These are phyloP conservation scores for Drosophila funebris DNA, from an alignment of 1,140 invertebrate genomes.

Conservation along the genomic window DNA sequence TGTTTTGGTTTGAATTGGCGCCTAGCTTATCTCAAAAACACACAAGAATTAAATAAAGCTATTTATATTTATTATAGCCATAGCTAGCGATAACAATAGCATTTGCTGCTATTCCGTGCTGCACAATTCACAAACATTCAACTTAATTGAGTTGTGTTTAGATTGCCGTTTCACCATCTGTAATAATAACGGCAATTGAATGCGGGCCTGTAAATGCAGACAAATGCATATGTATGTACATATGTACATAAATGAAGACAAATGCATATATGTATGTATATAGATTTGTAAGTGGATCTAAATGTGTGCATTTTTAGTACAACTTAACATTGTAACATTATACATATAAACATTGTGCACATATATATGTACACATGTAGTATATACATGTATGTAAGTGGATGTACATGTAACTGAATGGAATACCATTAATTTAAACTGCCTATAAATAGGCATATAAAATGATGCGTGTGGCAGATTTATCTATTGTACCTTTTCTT, in stretches of 20 bases:
- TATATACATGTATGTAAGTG: no score
- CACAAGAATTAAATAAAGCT: no score
- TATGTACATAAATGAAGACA: neutral
- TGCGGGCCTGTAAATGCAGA: neutral
- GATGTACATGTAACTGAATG: neutral
- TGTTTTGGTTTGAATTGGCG: neutral
- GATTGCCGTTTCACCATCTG: neutral
- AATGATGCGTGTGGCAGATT: conserved; percentile 44
- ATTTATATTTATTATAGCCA: no score
- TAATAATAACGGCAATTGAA: conserved; percentile 23
- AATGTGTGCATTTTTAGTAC: no score
- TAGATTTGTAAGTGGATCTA: no score
- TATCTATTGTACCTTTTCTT: conserved; percentile 4
- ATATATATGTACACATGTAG: no score
- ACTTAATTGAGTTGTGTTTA: conserved; percentile 13
- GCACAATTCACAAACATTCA: conserved; percentile 17
- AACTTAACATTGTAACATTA: no score
- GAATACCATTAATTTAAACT: neutral
- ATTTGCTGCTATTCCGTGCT: neutral
- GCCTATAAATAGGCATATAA: neutral
- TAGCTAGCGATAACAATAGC: conserved; percentile 15
- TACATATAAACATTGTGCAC: no score
- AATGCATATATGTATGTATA: neutral
- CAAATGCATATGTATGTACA: neutral
- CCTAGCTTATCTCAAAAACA: conserved; percentile 6